Conservation (phyloP, 2,797 vertebrate genomes). For the Chrysocyon brachyurus region DNA sequence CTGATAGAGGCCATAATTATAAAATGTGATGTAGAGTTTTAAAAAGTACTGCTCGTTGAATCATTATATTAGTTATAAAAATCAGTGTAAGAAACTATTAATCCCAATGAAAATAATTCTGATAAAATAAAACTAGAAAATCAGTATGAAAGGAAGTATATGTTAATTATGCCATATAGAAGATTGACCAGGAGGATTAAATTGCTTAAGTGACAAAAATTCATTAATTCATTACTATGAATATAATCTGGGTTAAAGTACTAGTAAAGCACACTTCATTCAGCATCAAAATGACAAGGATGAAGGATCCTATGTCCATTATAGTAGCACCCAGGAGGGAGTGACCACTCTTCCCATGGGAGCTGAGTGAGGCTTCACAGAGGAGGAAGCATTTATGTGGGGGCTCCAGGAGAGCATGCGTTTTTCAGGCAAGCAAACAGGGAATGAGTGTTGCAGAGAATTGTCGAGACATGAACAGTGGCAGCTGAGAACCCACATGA, state of each 20-base stretch:
- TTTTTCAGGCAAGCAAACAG: neutral
- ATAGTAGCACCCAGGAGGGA: neutral
- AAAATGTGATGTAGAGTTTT: neutral
- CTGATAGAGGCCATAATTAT: neutral
- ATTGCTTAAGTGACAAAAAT: conserved; percentile 2
- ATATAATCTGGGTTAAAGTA: neutral
- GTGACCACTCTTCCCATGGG: neutral
- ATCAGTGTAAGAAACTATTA: conserved; percentile 16
- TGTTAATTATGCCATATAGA: conserved; percentile 46
- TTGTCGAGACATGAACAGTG: neutral
- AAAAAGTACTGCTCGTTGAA: neutral
- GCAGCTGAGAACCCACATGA: neutral
- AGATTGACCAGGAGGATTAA: conserved; percentile 48
- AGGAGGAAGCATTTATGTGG: neutral
- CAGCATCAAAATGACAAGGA: neutral
- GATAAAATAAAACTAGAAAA: conserved; percentile 34
- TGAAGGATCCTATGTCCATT: neutral
- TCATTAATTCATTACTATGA: neutral
- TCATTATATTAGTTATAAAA: conserved; percentile 53
- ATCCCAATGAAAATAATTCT: conserved; percentile 1
- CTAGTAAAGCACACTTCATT: neutral
- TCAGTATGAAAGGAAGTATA: conserved; percentile 5
- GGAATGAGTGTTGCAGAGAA: neutral
- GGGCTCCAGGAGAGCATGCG: neutral
- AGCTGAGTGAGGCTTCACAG: neutral